Base-by-base conservation (phyloP, 2,888 invertebrate species). In the Mechanitis messenoides region DNA sequence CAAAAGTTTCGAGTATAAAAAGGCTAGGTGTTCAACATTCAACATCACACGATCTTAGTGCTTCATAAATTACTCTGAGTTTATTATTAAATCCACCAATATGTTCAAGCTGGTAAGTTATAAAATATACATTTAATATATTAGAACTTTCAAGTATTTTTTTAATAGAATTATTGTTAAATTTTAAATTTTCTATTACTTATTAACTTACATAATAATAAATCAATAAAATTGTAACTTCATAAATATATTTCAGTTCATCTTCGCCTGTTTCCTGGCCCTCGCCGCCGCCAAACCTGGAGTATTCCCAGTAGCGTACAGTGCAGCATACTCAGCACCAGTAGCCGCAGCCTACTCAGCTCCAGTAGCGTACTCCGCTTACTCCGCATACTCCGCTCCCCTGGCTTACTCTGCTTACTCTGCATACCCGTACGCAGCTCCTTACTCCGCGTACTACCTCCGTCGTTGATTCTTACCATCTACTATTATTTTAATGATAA, bases 261-360 rank as follows among this genome's bases (percentile, higher is more conserved):
- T 84, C 65, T 78, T 91, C 77, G 80, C 85, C 56, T 91, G 90
- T 71, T 76, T 92, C 71, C 69, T 92, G 79, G 91, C 88, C 38
- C 69, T 87, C 63, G 91, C 86, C 55, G 80, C 83, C 50, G 90
- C 91, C 59, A 85, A 86, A 71, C 89, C 90, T 54, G 78, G 74
- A 42, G 62, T 82, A 53, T 69, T 81, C 71, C 85, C 83, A 53
- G 74, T 83, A 54, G 82, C 78, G 7, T 74, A 87, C 61, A 72
- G 73, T 9, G 81, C 76, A n/a, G 70, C 71, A 0, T 82, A 81
- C 72, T 74, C 76, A 4, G 78, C 83, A 31, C 70, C 69, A 2
- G 55, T 72, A 5, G 71, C 73, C 11, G 70, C 71, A n/a, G 78
- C 80, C 0, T 82, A 81, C 72, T 74, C 76, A 3, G 78, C 83